Base-by-base conservation (phyloP, 2,797 vertebrate genomes). In the Rhinichthys osculus region DNA sequence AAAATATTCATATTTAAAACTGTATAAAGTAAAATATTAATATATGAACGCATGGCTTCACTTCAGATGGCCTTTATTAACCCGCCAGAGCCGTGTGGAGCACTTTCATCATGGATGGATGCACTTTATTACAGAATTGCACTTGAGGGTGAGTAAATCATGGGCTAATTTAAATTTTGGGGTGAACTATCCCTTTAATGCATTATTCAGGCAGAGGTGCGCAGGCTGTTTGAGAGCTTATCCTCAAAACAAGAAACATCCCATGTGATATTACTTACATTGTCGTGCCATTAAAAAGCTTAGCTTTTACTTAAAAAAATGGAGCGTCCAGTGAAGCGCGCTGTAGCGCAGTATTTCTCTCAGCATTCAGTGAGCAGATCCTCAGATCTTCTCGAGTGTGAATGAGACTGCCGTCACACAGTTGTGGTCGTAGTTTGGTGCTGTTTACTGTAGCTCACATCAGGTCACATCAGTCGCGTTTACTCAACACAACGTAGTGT, bases 391-490 rank as follows among this genome's bases (percentile, higher is more conserved):
- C 81, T 59, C 40, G 64, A 5, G 59, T 50, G 71, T 50, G 47
- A 44, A 50, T 64, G 44, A 78, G 23, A 67, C 80, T 57, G 23
- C 57, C 50, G 66, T 64, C 35, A 3, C 23, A 44, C 67, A 82
- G 30, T 47, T 52, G 62, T 78, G 54, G 40, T 72, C 71, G 21
- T 78, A 66, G 81, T 81, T 44, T 57, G 84, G 84, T 85, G 84
- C 84, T 81, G 84, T 81, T 64, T 30, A 79, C 84, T 74, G 78
- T 72, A 64, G 78, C 79, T 74, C 38, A 70, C 59, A 35, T 80
- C 78, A 85, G 27, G 64, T 80, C 23, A 64, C 76, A 72, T 30
- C 76, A 85, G 42, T 74, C 57, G 5, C 21, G 16, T 59, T 21
- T 70, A 71, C 69, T 81, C 42, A 73, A 78, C 62, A 80, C 50